Conservation (phyloP, 1,140 invertebrate genomes). For the Bombus soroeensis region DNA sequence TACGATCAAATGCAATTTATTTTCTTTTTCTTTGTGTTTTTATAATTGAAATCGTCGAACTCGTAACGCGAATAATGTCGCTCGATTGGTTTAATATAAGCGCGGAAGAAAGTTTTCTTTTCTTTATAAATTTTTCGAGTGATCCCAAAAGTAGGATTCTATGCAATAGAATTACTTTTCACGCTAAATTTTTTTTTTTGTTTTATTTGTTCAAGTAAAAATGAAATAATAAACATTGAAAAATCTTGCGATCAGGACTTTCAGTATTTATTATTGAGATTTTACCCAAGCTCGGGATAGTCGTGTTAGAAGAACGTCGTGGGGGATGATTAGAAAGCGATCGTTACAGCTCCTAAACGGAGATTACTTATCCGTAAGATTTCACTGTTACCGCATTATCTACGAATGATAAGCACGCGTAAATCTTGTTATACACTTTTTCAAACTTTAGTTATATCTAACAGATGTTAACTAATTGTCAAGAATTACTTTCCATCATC, state of each 20-base stretch:
- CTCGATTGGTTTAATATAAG: no score
- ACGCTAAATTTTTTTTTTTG: not conserved
- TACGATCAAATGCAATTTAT: not conserved
- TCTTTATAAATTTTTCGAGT: not conserved
- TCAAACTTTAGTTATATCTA: not conserved
- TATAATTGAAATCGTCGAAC: not conserved
- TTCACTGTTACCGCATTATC: not conserved
- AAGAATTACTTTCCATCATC: not conserved
- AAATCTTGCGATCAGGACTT: no score
- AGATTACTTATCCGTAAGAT: not conserved
- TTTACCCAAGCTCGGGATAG: not conserved
- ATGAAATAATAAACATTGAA: not conserved
- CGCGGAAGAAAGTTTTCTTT: not conserved
- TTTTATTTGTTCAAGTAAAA: not conserved
- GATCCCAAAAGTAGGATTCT: no score
- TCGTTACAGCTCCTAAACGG: not conserved
- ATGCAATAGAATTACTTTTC: not conserved
- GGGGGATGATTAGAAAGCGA: conserved; percentile 8
- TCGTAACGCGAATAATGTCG: not conserved
- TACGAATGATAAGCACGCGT: not conserved
- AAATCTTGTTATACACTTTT: not conserved
- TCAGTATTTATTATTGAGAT: not conserved
- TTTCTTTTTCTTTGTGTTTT: not conserved
- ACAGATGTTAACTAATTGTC: not conserved
- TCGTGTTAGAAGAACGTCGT: not conserved